Evolutionary conservation across 2,113 vertebrate species (phyloP), one percentile per base, ranked within the genome.

Genomic region (Pollachius pollachius): DNA sequence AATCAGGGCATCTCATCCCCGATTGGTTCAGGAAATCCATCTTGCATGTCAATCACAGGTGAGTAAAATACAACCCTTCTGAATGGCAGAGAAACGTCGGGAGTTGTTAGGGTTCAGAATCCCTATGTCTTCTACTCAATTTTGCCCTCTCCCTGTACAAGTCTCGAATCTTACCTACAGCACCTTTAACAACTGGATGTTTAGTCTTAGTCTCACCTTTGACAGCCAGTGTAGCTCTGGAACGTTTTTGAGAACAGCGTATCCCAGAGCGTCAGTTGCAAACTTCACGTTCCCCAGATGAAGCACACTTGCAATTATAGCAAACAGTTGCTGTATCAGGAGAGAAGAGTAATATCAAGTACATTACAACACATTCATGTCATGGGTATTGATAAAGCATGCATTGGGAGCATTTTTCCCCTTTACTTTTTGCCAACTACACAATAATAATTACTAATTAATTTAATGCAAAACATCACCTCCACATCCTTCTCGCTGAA

Each of bases 211-310:
- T 19, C n/a, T 19, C 9, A 60, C 17, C 94, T 97, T 98, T 58
- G 96, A 95, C 21, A 98, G 93, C 95, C 96, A 97, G 34, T 94
- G 93, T 82, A 98, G 91, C 86, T 97, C 95, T 0, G 91, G 78
- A 21, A 89, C 93, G 0, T 92, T 90, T 0, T 80, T 91, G 41
- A 99, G 87, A 25, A 87, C 81, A 73, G 96, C 94, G 0, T 93
- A 92, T 3, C 97, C 96, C 0, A 89, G 92, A 67, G 57, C 80
- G 15, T 96, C 93, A 15, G 92, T 88, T 2, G 94, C 92, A 79
- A 96, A 97, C 67, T 91, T 90, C 21, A 98, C 84, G 61, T 99
- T 99, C 16, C 97, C 97, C 2, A 99, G 86, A 84, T 99, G 97
- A 30, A 99, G 92, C 57, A 99, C 94, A 0, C 94, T 99, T 5